A percentile compares a stretch with the other conserved stretches of the same genome.
Conservation (phyloP, 2,113 vertebrate genomes). For the Xenopus laevis region DNA sequence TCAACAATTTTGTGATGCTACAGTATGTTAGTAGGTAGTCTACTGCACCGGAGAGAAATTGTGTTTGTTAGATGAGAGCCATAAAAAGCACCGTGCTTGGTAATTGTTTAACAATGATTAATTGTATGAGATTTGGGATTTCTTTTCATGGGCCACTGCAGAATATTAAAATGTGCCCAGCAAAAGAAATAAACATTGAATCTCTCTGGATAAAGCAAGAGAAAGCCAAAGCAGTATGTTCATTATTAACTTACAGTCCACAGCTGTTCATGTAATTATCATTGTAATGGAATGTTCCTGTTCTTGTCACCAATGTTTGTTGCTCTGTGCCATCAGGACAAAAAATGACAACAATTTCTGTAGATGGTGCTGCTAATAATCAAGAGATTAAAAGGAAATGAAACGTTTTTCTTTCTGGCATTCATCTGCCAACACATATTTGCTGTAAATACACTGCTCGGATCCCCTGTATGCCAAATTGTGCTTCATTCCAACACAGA, state of each 20-base stretch:
- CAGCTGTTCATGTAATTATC: slow-evolving; percentile 33
- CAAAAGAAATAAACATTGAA: slow-evolving; percentile 13
- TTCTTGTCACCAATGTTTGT: slow-evolving; percentile 12
- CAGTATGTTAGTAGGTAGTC: background rate
- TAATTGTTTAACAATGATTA: slow-evolving; percentile 36
- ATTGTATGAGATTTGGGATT: slow-evolving; percentile 18
- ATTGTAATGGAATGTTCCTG: slow-evolving; percentile 32
- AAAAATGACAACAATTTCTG: slow-evolving; percentile 31
- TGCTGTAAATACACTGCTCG: slow-evolving; percentile 4
- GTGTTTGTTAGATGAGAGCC: background rate
- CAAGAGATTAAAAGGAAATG: slow-evolving; percentile 27
- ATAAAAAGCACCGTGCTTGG: background rate
- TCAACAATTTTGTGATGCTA: too few relatives aligned
- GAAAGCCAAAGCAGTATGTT: slow-evolving; percentile 7
- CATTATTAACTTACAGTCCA: slow-evolving; percentile 32
- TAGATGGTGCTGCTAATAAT: slow-evolving; percentile 21
- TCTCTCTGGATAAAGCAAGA: slow-evolving; percentile 10
- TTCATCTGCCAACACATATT: background rate
- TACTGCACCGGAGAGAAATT: too few relatives aligned
- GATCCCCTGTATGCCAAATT: background rate
- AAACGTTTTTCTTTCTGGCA: slow-evolving; percentile 21
- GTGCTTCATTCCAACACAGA: background rate
- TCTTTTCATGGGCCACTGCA: background rate
- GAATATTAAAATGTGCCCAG: slow-evolving; percentile 1
- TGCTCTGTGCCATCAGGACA: slow-evolving; percentile 6